Conservation (phyloP, 2,797 vertebrate species). For the Notolabrus celidotus region DNA sequence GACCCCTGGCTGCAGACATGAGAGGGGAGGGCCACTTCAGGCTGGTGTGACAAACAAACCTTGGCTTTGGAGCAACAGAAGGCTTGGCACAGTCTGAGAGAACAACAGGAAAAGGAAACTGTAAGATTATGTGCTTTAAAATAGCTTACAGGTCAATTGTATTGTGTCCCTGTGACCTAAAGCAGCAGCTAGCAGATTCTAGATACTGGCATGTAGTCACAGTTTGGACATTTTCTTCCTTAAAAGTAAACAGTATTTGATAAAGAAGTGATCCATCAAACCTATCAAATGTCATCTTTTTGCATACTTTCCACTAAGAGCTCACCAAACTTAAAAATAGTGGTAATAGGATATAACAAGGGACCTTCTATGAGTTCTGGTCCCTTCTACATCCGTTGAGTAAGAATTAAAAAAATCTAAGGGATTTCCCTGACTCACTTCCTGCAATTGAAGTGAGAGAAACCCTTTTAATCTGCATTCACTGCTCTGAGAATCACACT, state of each 20-base stretch:
- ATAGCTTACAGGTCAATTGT: conserved; percentile 75
- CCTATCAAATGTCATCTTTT: neutral
- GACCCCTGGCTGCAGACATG: conserved; percentile 86
- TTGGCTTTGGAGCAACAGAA: conserved; percentile 91
- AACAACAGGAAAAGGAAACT: conserved; percentile 84
- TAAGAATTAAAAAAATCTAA: conserved; percentile 66
- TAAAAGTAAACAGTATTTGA: neutral
- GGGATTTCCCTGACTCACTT: conserved; percentile 82
- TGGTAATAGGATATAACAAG: conserved; percentile 10
- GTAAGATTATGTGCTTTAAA: conserved; percentile 80
- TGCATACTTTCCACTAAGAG: neutral
- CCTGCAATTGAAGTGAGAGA: conserved; percentile 80
- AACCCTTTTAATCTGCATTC: conserved; percentile 55
- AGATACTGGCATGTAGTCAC: neutral
- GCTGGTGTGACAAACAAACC: conserved; percentile 83
- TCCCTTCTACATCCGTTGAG: conserved; percentile 52
- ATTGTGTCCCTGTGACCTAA: conserved; percentile 66
- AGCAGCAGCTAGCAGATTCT: conserved; percentile 46
- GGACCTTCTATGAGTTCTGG: conserved; percentile 23
- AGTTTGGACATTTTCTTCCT: conserved; percentile 9
- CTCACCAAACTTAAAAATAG: neutral
- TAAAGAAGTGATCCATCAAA: neutral
- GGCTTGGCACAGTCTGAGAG: conserved; percentile 91
- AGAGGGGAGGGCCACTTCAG: conserved; percentile 84
- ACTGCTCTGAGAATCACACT: conserved; percentile 43